A percentile compares a stretch with the other conserved stretches of the same genome.
Conservation (phyloP, 2,888 invertebrate species). For the Phania funesta region DNA sequence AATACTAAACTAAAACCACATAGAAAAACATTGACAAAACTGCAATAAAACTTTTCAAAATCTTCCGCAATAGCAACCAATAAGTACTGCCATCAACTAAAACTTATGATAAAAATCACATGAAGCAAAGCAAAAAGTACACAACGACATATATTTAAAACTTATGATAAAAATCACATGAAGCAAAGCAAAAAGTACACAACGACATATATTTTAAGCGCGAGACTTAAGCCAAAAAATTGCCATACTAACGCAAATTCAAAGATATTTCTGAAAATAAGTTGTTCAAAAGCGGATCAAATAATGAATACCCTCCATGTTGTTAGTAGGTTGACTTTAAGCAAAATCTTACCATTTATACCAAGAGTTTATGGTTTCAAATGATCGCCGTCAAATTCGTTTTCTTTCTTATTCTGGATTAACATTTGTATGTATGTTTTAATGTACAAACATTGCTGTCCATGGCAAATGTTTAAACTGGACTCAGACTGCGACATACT, state of each 20-base stretch:
- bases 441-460: neutral
- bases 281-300: slow-evolving; percentile 27
- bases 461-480: slow-evolving; percentile 45
- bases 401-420: neutral
- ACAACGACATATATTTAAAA: slow-evolving; percentile 51
- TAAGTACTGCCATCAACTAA: slow-evolving; percentile 48
- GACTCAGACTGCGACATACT: slow-evolving; percentile 15
- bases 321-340: slow-evolving; percentile 38
- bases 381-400: neutral
- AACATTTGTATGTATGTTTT: neutral
- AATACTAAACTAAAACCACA: neutral
- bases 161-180: slow-evolving; percentile 58
- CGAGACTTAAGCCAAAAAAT: slow-evolving; percentile 22
- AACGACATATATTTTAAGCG: slow-evolving; percentile 51
- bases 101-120: slow-evolving; percentile 60
- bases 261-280: no score
- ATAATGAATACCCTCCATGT: slow-evolving; percentile 22
- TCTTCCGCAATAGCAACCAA: slow-evolving; percentile 6
- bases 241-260: neutral
- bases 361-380: slow-evolving; percentile 45
- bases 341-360: slow-evolving; percentile 33
- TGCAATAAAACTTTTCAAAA: slow-evolving; percentile 36
- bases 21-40: slow-evolving; percentile 10
- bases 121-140: slow-evolving; percentile 21
- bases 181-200: slow-evolving; percentile 19